phyloP scores from a whole-genome alignment of 2,113 vertebrate genomes.

The Hydropotes inermis region DNA sequence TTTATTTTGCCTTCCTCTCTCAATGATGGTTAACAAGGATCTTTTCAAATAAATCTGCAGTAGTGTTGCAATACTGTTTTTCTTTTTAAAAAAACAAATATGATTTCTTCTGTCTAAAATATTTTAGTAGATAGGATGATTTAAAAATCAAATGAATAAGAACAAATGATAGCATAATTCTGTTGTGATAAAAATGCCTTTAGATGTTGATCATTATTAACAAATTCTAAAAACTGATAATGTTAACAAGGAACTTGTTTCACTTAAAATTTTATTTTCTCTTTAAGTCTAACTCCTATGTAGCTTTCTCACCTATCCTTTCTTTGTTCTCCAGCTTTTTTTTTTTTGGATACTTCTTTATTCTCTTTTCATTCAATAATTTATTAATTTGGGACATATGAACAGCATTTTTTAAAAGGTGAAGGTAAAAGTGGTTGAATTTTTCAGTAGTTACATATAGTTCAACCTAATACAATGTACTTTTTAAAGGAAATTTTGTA shows the following conservation, averaged over 20 bases:
- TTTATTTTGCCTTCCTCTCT: not conserved
- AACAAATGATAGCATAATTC: not conserved
- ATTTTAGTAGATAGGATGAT: not conserved
- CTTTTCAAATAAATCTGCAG: not conserved
- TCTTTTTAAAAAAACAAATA: not conserved
- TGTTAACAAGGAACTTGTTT: not conserved
- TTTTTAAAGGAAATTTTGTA: conserved; percentile 4
- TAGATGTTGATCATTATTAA: not conserved
- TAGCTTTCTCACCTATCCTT: not conserved
- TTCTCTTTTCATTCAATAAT: conserved; percentile 17
- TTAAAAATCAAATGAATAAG: conserved; percentile 21
- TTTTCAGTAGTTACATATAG: not conserved
- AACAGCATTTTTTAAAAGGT: not conserved
- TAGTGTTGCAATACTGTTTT: not conserved
- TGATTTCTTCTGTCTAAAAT: not conserved
- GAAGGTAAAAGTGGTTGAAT: not conserved
- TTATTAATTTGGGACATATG: not conserved
- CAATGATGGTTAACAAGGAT: not conserved
- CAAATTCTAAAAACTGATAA: not conserved
- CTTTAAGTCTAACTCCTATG: not conserved
- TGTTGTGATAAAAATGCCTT: not conserved
- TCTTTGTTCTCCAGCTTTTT: not conserved
- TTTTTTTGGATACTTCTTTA: not conserved
- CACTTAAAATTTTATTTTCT: not conserved
- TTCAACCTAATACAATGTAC: not conserved